Percentiles rank a stretch among this genome's conserved stretches.
Conservation (phyloP, 2,888 invertebrate genomes). For the Eupelmus urozonus region DNA sequence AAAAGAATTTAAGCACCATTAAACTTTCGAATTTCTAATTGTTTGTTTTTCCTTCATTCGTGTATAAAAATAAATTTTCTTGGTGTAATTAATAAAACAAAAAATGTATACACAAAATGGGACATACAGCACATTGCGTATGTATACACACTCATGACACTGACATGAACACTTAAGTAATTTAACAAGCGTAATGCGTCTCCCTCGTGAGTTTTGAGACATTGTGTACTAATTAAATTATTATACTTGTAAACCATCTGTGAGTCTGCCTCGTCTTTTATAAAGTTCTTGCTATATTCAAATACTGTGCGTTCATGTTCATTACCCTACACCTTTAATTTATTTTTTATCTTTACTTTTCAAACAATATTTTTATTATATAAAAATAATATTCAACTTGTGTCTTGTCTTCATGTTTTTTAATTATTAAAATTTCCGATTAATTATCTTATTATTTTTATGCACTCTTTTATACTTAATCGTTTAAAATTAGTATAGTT, state of each 20-base stretch:
- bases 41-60: slow-evolving; percentile 43
- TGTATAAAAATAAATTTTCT: slow-evolving; percentile 46
- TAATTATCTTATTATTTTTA: too few relatives aligned
- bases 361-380: neutral
- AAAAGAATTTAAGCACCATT: neutral
- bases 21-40: slow-evolving; percentile 33
- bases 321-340: neutral
- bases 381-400: too few relatives aligned
- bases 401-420: too few relatives aligned
- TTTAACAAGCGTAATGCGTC: slow-evolving; percentile 57
- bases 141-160: slow-evolving; percentile 19
- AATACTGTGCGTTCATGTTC: slow-evolving; percentile 38
- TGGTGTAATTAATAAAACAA: slow-evolving; percentile 33
- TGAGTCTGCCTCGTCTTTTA: slow-evolving; percentile 76
- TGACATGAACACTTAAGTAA: slow-evolving; percentile 32
- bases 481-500: too few relatives aligned
- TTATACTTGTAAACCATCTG: slow-evolving; percentile 74
- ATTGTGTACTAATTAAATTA: slow-evolving; percentile 67
- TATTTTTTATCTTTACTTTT: neutral
- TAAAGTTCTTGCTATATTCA: slow-evolving; percentile 77
- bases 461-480: too few relatives aligned
- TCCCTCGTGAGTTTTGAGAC: slow-evolving; percentile 65
- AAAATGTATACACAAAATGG: neutral
- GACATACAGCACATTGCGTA: slow-evolving; percentile 16
- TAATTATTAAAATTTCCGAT: too few relatives aligned